phyloP scores from a whole-genome alignment of 1,140 invertebrate species.

The Drosophila paulistorum region DNA sequence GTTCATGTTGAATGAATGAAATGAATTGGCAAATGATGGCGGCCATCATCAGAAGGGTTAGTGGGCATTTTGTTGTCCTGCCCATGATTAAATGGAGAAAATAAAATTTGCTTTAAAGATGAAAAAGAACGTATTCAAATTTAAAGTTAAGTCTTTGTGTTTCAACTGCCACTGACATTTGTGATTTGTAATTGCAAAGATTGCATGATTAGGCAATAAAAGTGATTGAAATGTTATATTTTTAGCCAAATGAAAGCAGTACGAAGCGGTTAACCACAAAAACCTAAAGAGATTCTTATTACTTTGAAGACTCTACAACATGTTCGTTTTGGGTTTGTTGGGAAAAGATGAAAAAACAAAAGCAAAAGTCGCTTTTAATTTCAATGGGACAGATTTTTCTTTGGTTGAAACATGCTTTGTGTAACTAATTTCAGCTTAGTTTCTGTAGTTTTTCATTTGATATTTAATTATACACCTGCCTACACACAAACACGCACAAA shows the following conservation, averaged over 20 bases:
- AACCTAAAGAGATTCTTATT: not conserved
- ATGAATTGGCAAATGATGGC: conserved; percentile 2
- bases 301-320: not conserved
- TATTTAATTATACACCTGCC: conserved; percentile 10
- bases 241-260: no score
- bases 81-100: not conserved
- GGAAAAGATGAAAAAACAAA: not conserved
- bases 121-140: not conserved
- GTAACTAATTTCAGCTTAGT: conserved; percentile 10
- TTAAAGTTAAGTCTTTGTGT: no score
- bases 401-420: conserved; percentile 5
- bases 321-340: no score
- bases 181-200: conserved; percentile 7
- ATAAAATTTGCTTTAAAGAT: not conserved
- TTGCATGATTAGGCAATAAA: not conserved
- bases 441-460: conserved; percentile 10
- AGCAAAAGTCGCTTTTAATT: not conserved
- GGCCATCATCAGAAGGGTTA: not conserved
- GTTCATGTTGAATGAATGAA: conserved; percentile 9
- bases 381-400: not conserved
- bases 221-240: not conserved
- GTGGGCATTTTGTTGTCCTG: not conserved
- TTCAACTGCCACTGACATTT: conserved; percentile 38
- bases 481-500: not conserved
- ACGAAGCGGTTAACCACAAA: conserved; percentile 6